Conservation (phyloP, 2,797 vertebrate genomes). For the Enteromius thamalakanensis region DNA sequence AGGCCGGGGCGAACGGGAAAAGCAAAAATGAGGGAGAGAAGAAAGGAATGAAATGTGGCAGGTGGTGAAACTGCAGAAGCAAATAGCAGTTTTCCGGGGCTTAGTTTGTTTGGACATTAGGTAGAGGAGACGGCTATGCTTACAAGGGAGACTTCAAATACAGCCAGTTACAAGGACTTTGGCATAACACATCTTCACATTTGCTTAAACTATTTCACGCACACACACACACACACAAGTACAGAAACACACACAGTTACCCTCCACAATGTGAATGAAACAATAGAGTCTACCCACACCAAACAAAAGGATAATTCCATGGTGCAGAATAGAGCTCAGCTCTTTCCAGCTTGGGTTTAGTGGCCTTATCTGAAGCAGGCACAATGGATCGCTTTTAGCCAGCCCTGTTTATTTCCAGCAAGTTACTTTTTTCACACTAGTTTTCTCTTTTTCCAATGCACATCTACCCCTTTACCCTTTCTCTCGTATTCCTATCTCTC, state of each 20-base stretch:
- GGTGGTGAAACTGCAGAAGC: conserved; percentile 48
- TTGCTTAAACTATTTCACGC: conserved; percentile 43
- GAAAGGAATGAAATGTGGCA: conserved; percentile 20
- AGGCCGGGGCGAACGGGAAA: not conserved
- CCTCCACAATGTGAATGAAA: conserved; percentile 67
- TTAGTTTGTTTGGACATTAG: conserved; percentile 50
- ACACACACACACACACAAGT: conserved; percentile 30
- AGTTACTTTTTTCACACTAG: conserved; percentile 65
- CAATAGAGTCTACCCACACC: conserved; percentile 74
- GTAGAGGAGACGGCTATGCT: conserved; percentile 34
- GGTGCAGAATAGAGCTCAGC: conserved; percentile 78
- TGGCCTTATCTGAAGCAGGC: conserved; percentile 79
- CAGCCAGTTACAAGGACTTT: conserved; percentile 19
- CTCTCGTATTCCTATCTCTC: conserved; percentile 61
- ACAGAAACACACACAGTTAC: too few species aligned
- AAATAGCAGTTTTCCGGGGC: conserved; percentile 59
- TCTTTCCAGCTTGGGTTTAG: conserved; percentile 78
- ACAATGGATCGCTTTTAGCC: conserved; percentile 82
- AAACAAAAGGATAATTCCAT: conserved; percentile 83
- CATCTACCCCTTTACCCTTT: conserved; percentile 50
- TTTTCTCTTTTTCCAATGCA: conserved; percentile 39
- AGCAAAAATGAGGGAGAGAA: conserved; percentile 37
- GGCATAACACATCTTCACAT: conserved; percentile 44
- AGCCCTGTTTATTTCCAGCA: conserved; percentile 76
- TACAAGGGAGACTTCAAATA: conserved; percentile 38